Evolutionary conservation across 2,113 vertebrate species (phyloP).

Genomic region (Coregonus clupeaformis): DNA sequence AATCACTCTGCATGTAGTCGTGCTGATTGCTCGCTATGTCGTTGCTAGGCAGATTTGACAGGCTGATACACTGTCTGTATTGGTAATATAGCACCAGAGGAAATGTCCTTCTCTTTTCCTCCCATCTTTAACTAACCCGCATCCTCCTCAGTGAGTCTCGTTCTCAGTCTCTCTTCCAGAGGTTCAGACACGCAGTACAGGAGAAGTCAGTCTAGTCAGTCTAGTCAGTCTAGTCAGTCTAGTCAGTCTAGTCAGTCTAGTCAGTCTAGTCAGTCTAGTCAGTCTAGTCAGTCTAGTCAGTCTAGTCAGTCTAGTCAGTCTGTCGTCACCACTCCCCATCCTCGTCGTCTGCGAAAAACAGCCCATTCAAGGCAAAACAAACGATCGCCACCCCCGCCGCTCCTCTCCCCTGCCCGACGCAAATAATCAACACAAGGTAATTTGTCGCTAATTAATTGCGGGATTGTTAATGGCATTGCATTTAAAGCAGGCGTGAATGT

Average conservation of each 20-base stretch:
- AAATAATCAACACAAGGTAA: constrained; percentile 58
- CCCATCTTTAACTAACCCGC: not conserved
- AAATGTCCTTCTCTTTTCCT: not conserved
- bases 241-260: not conserved
- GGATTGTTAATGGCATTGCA: constrained; percentile 39
- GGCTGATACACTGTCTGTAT: not conserved
- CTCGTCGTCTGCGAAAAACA: constrained; percentile 20
- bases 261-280: not conserved
- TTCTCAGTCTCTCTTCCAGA: constrained; percentile 33
- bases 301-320: not conserved
- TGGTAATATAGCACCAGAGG: not conserved
- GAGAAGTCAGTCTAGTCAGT: not conserved
- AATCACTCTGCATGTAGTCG: too few species aligned
- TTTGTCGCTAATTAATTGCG: constrained; percentile 57
- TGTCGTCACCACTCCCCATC: not conserved
- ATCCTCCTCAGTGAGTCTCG: constrained; percentile 5
- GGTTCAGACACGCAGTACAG: constrained; percentile 12
- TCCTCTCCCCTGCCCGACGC: constrained; percentile 34
- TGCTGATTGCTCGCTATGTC: constrained; percentile 20
- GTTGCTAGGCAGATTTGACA: constrained; percentile 55
- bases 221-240: not conserved
- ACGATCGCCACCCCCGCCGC: constrained; percentile 38
- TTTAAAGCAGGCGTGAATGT: constrained; percentile 42
- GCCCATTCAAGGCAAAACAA: constrained; percentile 39
- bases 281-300: not conserved